These are phyloP conservation scores for Drosophila eohydei DNA, from an alignment of 2,888 invertebrate species.

Conservation along the genomic window DNA sequence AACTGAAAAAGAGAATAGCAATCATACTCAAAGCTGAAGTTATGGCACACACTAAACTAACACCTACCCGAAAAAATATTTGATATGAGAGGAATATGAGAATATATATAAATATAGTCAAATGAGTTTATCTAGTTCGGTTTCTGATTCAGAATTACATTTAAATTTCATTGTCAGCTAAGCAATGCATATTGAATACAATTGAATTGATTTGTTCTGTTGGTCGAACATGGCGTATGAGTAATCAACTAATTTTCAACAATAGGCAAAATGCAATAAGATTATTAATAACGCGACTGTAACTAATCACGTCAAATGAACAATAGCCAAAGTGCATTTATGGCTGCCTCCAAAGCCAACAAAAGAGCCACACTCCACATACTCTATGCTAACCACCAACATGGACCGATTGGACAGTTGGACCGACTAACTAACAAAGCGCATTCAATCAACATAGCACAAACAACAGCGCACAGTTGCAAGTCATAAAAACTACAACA, in stretches of 20 bases:
- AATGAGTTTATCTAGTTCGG: background rate
- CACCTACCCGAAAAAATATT: slow-evolving; percentile 21
- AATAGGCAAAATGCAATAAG: slow-evolving; percentile 49
- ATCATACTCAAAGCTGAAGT: slow-evolving; percentile 26
- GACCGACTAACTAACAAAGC: slow-evolving; percentile 64
- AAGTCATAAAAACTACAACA: slow-evolving; percentile 75
- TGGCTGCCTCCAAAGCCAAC: slow-evolving; percentile 55
- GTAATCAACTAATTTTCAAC: slow-evolving; percentile 51
- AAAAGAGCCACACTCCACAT: slow-evolving; percentile 37
- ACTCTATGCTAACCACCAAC: slow-evolving; percentile 19
- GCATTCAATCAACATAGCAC: slow-evolving; percentile 74
- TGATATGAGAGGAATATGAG: background rate
- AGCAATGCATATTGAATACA: background rate
- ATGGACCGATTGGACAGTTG: slow-evolving; percentile 13
- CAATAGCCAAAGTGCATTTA: slow-evolving; percentile 49
- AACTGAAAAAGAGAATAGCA: slow-evolving; percentile 12
- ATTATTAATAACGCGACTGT: slow-evolving; percentile 61
- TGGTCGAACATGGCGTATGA: slow-evolving; percentile 43
- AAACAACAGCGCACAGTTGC: slow-evolving; percentile 70
- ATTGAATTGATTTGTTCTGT: slow-evolving; percentile 9
- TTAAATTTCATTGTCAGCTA: background rate
- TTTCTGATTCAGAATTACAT: background rate
- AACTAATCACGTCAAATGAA: slow-evolving; percentile 70
- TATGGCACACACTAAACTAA: slow-evolving; percentile 47
- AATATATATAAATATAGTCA: background rate